phyloP scores from a whole-genome alignment of 2,888 invertebrate species.

The Oconnorella tubifera region DNA sequence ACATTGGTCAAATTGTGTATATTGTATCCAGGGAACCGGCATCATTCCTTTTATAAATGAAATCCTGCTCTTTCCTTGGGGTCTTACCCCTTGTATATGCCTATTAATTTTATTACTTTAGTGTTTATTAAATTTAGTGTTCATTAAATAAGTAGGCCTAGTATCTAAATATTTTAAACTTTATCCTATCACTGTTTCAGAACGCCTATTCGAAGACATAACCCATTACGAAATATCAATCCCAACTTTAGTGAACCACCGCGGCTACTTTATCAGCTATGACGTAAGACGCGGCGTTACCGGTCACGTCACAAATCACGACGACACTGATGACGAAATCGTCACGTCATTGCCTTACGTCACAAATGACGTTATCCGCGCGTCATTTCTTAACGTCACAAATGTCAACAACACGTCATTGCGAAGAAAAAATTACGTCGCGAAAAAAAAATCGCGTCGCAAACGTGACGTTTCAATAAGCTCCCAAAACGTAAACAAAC shows the following conservation, averaged over 20 bases:
- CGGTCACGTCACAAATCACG: not conserved
- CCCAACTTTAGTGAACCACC: constrained; percentile 43
- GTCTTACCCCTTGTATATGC: no score
- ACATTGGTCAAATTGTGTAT: no score
- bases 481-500: not conserved
- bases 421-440: not conserved
- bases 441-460: not conserved
- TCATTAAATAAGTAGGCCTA: no score
- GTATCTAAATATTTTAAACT: no score
- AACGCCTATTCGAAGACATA: constrained; percentile 39
- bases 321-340: constrained; percentile 7
- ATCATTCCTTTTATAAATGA: no score
- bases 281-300: constrained; percentile 34
- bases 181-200: no score
- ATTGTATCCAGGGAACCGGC: no score
- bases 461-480: not conserved
- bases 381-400: constrained; percentile 13
- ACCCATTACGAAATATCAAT: constrained; percentile 44
- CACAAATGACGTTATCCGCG: not conserved
- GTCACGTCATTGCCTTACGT: not conserved
- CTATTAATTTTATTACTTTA: no score
- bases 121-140: no score
- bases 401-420: not conserved
- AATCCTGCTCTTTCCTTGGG: no score
- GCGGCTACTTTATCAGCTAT: constrained; percentile 47